phyloP scores from a whole-genome alignment of 2,113 vertebrate genomes.

The Catharus bicknelli region DNA sequence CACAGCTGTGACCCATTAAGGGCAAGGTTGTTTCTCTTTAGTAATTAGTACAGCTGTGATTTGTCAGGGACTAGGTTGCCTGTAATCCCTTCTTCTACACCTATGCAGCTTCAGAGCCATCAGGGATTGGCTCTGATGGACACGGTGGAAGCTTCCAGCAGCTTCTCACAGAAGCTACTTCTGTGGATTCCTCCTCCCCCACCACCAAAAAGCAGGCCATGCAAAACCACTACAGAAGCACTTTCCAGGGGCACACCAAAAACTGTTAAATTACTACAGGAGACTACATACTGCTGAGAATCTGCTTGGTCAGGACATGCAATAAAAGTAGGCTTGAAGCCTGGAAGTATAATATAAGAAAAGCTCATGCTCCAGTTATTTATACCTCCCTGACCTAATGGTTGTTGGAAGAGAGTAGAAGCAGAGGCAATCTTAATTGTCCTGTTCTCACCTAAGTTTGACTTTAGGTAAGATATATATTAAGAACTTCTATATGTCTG shows the following conservation, averaged over 20 bases:
- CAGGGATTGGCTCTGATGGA: no score
- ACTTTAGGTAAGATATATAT: not conserved
- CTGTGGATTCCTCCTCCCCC: not conserved
- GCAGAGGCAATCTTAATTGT: rapidly evolving
- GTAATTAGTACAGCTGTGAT: no score
- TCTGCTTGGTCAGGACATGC: not conserved
- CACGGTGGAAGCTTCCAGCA: not conserved
- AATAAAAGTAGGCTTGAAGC: not conserved
- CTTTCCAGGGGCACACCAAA: not conserved
- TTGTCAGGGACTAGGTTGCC: no score
- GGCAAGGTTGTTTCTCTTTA: no score
- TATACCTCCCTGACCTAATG: not conserved
- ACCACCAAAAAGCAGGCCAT: not conserved
- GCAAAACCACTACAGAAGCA: not conserved
- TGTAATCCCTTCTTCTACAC: no score
- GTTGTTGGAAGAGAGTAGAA: rapidly evolving
- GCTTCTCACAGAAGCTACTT: not conserved
- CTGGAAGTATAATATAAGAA: not conserved
- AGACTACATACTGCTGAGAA: not conserved
- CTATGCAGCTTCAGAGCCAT: not conserved
- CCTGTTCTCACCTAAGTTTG: not conserved
- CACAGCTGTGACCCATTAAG: no score
- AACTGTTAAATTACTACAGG: not conserved
- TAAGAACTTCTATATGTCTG: not conserved
- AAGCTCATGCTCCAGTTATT: rapidly evolving